These are phyloP conservation scores for Diabrotica virgifera DNA, from an alignment of 1,140 invertebrate species.

Conservation along the genomic window DNA sequence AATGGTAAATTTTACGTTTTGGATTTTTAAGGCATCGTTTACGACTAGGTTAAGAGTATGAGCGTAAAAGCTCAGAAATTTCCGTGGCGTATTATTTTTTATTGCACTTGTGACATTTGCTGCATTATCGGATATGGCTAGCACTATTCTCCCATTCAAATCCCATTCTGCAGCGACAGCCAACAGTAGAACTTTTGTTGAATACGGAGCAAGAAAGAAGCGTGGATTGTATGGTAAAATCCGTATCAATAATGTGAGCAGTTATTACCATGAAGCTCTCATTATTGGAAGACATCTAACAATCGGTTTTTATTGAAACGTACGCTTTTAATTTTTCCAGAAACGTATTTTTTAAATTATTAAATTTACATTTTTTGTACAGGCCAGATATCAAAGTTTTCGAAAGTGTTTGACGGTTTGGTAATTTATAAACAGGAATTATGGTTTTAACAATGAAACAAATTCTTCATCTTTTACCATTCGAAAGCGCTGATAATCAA, in stretches of 20 bases:
- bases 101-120: constrained; percentile 35
- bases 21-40: constrained; percentile 22
- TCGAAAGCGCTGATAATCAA: too few relatives aligned
- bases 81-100: constrained; percentile 24
- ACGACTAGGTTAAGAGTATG: constrained; percentile 22
- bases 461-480: too few relatives aligned
- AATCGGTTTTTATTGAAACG: constrained; percentile 14
- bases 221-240: constrained; percentile 24
- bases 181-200: constrained; percentile 7
- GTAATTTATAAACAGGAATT: too few relatives aligned
- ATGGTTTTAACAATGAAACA: too few relatives aligned
- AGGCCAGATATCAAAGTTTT: too few relatives aligned
- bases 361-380: too few relatives aligned
- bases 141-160: too few relatives aligned
- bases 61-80: constrained; percentile 37
- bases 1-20: constrained; percentile 22
- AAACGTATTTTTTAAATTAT: too few relatives aligned
- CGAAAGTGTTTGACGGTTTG: too few relatives aligned
- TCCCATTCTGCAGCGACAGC: too few relatives aligned
- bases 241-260: constrained; percentile 23
- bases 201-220: constrained; percentile 23
- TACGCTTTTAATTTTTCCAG: too few relatives aligned
- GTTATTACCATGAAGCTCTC: constrained; percentile 22
- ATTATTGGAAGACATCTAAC: not conserved
- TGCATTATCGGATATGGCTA: constrained; percentile 36